Evolutionary conservation across 2,888 invertebrate species (phyloP).

Genomic region (Molanna angustata): DNA sequence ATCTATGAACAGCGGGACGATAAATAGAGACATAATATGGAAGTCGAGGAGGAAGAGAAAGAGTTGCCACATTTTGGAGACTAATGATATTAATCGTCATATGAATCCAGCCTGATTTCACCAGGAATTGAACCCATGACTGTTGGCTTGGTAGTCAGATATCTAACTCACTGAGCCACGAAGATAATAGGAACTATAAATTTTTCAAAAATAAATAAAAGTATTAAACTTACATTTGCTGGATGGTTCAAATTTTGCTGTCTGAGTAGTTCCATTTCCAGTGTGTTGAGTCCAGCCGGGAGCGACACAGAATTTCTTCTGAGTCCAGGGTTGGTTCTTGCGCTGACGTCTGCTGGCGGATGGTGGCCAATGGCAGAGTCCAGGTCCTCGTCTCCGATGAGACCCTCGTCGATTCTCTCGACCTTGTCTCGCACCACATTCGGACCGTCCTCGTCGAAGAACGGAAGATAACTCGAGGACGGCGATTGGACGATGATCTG

Average conservation of each 20-base stretch:
- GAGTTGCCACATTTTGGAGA: no score
- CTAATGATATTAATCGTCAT: no score
- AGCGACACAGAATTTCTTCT: slow-evolving; percentile 64
- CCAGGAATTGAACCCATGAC: no score
- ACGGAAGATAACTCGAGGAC: slow-evolving; percentile 22
- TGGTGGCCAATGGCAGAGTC: slow-evolving; percentile 18
- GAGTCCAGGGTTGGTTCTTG: slow-evolving; percentile 32
- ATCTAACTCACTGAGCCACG: neutral
- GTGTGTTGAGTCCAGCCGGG: slow-evolving; percentile 58
- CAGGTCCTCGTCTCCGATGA: slow-evolving; percentile 13
- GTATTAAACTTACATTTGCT: slow-evolving; percentile 23
- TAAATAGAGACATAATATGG: no score
- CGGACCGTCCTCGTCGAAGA: slow-evolving; percentile 23
- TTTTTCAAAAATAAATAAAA: neutral
- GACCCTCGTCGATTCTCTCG: slow-evolving; percentile 5
- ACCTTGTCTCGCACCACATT: neutral
- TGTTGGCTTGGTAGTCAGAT: no score
- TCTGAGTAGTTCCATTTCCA: slow-evolving; percentile 52
- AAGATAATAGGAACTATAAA: neutral
- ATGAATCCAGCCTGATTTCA: no score
- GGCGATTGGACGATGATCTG: slow-evolving; percentile 27
- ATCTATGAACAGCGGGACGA: no score
- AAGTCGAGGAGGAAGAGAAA: no score
- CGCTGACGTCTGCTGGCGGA: slow-evolving; percentile 3
- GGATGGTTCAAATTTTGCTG: slow-evolving; percentile 29